Evolutionary conservation across 1,140 invertebrate species (phyloP).

Genomic region (Diorhabda sublineata): DNA sequence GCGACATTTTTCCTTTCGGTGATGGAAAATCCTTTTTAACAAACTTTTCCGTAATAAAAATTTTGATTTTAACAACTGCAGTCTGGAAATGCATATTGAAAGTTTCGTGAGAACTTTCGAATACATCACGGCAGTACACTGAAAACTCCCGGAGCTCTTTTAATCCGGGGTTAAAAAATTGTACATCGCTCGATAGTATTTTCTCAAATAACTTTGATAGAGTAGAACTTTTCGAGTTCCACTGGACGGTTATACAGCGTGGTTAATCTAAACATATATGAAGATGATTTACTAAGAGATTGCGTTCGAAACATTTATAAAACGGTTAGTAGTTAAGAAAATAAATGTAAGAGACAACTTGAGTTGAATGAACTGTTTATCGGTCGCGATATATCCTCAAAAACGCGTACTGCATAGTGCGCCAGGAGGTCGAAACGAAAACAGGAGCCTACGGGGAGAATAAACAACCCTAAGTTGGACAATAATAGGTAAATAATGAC

Average conservation of each 20-base stretch:
- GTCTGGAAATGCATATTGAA: neutral
- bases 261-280: neutral
- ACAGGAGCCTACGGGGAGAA: too few species aligned
- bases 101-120: constrained; percentile 5
- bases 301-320: too few species aligned
- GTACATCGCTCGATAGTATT: neutral
- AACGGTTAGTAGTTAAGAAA: too few species aligned
- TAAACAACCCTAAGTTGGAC: too few species aligned
- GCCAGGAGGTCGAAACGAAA: too few species aligned
- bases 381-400: too few species aligned
- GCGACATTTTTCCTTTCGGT: neutral
- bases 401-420: too few species aligned
- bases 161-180: neutral
- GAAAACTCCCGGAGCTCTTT: neutral
- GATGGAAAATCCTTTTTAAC: neutral
- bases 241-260: neutral
- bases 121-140: neutral
- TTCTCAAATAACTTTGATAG: neutral
- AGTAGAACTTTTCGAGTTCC: neutral
- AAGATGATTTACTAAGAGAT: neutral
- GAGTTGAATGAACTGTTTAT: too few species aligned
- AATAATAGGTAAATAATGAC: too few species aligned
- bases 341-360: too few species aligned
- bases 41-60: constrained; percentile 5
- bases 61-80: neutral